These are phyloP conservation scores for Montipora capitata DNA, from an alignment of 92 coral and sea anemone species.

Conservation along the genomic window DNA sequence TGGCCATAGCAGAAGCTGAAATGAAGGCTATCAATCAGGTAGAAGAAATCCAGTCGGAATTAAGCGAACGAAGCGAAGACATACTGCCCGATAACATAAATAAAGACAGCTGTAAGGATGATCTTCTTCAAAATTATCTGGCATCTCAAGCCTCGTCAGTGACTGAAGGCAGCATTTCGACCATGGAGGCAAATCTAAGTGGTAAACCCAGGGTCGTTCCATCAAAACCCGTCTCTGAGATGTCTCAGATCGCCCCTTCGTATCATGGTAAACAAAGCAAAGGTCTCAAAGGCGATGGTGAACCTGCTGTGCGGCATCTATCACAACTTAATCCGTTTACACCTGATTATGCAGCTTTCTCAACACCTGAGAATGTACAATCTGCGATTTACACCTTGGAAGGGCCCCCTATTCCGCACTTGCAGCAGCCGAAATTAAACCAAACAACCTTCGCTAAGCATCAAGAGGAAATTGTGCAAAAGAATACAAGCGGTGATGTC, in stretches of 20 bases:
- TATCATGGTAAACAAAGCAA: too few species aligned
- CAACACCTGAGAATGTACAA: not conserved
- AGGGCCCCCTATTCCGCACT: slow-evolving; percentile 28
- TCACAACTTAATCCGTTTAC: too few species aligned
- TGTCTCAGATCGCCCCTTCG: too few species aligned
- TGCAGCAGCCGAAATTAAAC: not conserved
- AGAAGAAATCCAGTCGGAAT: slow-evolving; percentile 10
- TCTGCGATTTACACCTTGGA: not conserved
- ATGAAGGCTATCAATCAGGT: slow-evolving; percentile 38
- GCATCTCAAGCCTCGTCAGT: not conserved
- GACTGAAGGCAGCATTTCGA: not conserved
- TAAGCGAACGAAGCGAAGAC: not conserved
- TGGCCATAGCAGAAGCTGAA: slow-evolving; percentile 17
- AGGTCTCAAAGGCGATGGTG: too few species aligned
- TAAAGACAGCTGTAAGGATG: slow-evolving; percentile 2
- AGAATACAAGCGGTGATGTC: slow-evolving; percentile 13
- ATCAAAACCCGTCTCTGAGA: too few species aligned
- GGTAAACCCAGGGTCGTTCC: too few species aligned
- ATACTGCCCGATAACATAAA: not conserved
- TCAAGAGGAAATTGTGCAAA: not conserved
- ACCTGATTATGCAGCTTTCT: too few species aligned
- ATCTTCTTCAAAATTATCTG: slow-evolving; percentile 18
- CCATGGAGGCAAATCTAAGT: too few species aligned
- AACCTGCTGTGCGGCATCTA: too few species aligned
- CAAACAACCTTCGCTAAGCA: not conserved